Evolutionary conservation across 2,888 invertebrate species (phyloP), one percentile per base, ranked within the genome.

Genomic region (Belgica antarctica): DNA sequence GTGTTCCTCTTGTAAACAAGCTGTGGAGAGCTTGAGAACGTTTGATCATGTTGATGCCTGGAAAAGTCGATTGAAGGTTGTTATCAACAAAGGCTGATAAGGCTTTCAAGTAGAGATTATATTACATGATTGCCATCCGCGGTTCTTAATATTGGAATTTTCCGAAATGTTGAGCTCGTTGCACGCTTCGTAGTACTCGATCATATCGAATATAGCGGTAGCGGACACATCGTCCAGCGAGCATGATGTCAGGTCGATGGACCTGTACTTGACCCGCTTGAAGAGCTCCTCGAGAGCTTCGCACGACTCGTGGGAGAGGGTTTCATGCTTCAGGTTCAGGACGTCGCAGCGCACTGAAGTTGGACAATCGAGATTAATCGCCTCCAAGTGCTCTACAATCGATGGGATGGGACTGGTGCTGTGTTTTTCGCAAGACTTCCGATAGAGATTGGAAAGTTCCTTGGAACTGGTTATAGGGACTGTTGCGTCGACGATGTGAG

Each of bases 171-270:
- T 88, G 72, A 95, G 80, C 73, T 87, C 84, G 72, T 85, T 82
- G 1, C 90, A 86, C 57, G 93, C 91, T 77, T 94, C 94, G 79
- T 95, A 95, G 78, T 91, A 95, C 77, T 95, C 94, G 72, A 94
- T 84, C 90, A 94, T 94, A 78, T 95, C 94, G 78, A 92, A 94
- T 69, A 95, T 78, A 52, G 92, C 89, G 74, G 90, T 89, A 47
- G 88, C 83, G 71, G 85, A 82, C 82, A 83, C 78, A 74, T 80
- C 80, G 62, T 76, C 75, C 69, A 81, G 73, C 10, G 76, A 75
- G 73, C 80, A 81, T 19, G 76, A 76, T 17, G 80, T 79, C 57
- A 81, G 72, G 75, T 81, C 79, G 65, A 81, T 78, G 12, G 74
- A 71, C 74, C 78, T 78, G 73, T 81, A 81, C 75, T 80, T 80